These are phyloP conservation scores for Casuarius casuarius DNA, from an alignment of 2,113 vertebrate genomes.

Conservation along the genomic window DNA sequence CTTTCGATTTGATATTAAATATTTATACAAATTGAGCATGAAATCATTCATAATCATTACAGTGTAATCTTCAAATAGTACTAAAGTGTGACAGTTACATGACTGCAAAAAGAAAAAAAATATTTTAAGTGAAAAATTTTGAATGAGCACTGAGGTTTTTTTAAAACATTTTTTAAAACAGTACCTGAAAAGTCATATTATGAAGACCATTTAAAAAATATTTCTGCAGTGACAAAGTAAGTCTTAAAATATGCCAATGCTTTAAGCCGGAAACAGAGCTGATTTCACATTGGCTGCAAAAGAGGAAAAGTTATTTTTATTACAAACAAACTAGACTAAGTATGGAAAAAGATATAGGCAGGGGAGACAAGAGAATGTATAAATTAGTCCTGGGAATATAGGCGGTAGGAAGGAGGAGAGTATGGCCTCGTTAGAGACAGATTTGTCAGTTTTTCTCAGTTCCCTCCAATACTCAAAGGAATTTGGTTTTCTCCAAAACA, in stretches of 20 bases:
- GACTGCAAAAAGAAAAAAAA: neutral
- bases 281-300: neutral
- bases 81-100: neutral
- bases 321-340: neutral
- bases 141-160: neutral
- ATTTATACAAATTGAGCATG: neutral
- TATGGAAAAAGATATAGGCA: neutral
- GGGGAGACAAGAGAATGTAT: neutral
- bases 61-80: neutral
- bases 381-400: neutral
- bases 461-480: neutral
- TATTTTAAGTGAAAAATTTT: neutral
- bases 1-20: neutral
- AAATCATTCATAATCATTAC: neutral
- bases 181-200: neutral
- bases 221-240: neutral
- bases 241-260: neutral
- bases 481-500: neutral
- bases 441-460: neutral
- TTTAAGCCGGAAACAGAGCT: neutral
- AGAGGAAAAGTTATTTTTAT: neutral
- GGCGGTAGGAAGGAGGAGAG: neutral
- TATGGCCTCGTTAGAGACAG: neutral
- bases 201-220: neutral
- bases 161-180: neutral